phyloP scores from a whole-genome alignment of 1,140 invertebrate genomes.

The Leptonema lineaticorne region DNA sequence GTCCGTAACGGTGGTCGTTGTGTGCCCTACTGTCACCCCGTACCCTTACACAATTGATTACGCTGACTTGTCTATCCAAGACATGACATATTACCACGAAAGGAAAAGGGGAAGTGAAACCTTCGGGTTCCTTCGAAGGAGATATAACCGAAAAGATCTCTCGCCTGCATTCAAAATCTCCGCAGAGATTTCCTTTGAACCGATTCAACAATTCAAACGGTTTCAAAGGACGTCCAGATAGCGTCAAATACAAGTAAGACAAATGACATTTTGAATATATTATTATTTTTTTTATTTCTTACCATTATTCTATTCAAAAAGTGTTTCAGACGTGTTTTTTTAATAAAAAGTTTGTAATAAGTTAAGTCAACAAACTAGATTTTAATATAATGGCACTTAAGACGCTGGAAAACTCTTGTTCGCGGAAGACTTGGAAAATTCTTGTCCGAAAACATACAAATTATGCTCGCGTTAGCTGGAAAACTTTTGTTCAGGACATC shows the following conservation, averaged over 20 bases:
- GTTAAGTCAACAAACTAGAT: conserved; percentile 5
- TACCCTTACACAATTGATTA: conserved; percentile 17
- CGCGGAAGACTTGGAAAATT: neutral
- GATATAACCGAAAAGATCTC: neutral
- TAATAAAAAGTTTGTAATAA: too few relatives aligned
- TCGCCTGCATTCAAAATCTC: neutral
- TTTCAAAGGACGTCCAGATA: neutral
- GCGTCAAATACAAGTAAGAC: too few relatives aligned
- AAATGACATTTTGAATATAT: too few relatives aligned
- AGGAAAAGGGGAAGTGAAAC: neutral
- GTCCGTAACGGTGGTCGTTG: neutral
- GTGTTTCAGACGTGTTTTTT: too few relatives aligned
- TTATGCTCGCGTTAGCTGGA: neutral
- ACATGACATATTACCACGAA: neutral
- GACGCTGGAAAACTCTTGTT: neutral
- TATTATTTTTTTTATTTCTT: too few relatives aligned
- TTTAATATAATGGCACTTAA: conserved; percentile 12
- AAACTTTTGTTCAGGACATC: conserved; percentile 7
- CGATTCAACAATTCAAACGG: neutral
- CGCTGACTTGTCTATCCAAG: conserved; percentile 6
- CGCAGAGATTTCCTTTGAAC: neutral
- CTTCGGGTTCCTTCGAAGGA: neutral
- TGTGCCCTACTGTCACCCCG: neutral
- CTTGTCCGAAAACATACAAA: neutral
- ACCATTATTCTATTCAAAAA: too few relatives aligned